Percentiles rank a stretch among this genome's conserved stretches.
Evolutionary conservation across 2,113 vertebrate genomes (phyloP).

Genomic region (Callocephalon fimbriatum): DNA sequence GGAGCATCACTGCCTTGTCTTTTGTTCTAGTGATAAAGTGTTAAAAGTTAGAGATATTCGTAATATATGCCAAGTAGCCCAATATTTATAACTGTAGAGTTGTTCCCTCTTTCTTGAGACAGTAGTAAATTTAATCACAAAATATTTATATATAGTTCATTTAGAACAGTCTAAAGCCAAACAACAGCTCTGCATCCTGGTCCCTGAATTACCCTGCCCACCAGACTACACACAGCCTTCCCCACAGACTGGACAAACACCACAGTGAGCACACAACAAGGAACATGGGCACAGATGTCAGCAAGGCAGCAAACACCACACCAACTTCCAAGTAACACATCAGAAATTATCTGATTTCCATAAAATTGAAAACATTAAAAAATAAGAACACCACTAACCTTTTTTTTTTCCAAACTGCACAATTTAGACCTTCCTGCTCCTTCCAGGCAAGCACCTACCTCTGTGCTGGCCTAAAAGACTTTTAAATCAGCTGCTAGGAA

Average conservation of each 20-base stretch:
- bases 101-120: fast-evolving
- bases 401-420: fast-evolving
- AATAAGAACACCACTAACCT: background rate
- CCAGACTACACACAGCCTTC: fast-evolving
- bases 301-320: fast-evolving
- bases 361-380: fast-evolving
- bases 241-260: fast-evolving
- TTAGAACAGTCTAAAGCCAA: background rate
- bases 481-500: background rate
- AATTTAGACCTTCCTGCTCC: fast-evolving
- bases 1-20: background rate
- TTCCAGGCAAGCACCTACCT: fast-evolving
- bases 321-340: fast-evolving
- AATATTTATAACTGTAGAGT: fast-evolving
- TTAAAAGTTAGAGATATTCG: background rate
- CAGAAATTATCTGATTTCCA: fast-evolving
- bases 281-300: fast-evolving
- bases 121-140: fast-evolving
- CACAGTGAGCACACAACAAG: fast-evolving
- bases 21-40: background rate
- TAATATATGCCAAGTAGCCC: background rate
- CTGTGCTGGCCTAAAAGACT: background rate
- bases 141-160: fast-evolving
- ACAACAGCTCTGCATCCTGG: fast-evolving
- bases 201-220: fast-evolving